Conservation (phyloP, 2,888 invertebrate species). For the Meghimatium bilineatum region DNA sequence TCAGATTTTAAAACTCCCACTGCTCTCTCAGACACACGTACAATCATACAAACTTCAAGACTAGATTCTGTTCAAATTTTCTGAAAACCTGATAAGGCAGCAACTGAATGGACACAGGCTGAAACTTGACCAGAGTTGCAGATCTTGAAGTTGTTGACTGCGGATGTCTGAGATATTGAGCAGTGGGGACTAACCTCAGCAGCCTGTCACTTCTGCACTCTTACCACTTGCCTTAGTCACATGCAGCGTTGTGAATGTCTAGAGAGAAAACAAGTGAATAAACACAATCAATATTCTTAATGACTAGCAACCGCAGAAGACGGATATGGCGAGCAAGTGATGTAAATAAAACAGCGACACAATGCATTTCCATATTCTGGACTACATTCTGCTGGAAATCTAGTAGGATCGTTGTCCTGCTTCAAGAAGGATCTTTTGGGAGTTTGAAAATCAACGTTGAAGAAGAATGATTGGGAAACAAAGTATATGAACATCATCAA, state of each 20-base stretch:
- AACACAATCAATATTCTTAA: neutral
- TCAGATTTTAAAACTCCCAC: slow-evolving; percentile 24
- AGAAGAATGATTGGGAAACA: too few species aligned
- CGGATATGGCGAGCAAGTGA: too few species aligned
- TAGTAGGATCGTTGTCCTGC: too few species aligned
- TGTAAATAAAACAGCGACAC: too few species aligned
- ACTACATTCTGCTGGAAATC: too few species aligned
- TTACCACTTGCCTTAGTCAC: slow-evolving; percentile 93
- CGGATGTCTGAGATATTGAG: slow-evolving; percentile 56
- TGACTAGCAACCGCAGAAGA: neutral
- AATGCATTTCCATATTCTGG: too few species aligned
- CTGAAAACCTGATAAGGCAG: neutral
- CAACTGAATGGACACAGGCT: neutral
- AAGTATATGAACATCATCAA: too few species aligned
- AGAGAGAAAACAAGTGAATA: slow-evolving; percentile 47
- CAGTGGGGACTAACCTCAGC: slow-evolving; percentile 88
- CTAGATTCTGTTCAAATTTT: neutral
- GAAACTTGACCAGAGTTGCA: neutral
- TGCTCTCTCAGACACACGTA: slow-evolving; percentile 10
- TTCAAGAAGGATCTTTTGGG: too few species aligned
- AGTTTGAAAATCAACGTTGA: too few species aligned
- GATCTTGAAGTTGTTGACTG: neutral
- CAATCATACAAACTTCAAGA: neutral
- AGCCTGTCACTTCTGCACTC: slow-evolving; percentile 92
- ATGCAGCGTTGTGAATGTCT: slow-evolving; percentile 89